Percentiles rank a stretch among this genome's conserved stretches.
These are phyloP conservation scores for Pterophyllum scalare DNA, from an alignment of 2,113 vertebrate genomes.

Conservation along the genomic window DNA sequence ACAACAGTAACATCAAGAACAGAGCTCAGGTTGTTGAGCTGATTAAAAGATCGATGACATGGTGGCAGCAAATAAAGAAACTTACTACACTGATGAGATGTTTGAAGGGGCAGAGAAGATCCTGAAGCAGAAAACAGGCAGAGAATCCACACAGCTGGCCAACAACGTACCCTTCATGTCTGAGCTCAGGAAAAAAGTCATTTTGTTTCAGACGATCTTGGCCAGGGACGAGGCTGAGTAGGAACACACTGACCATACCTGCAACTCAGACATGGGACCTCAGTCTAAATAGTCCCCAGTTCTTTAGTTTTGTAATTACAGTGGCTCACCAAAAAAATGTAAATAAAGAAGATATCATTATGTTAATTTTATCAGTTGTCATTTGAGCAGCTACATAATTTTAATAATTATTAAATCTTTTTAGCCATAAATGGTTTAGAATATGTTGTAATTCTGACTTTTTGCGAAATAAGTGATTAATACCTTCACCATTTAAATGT, in stretches of 20 bases:
- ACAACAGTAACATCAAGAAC: conserved; percentile 37
- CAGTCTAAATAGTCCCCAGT: not conserved
- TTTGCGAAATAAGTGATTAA: too few species aligned
- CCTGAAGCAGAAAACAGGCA: not conserved
- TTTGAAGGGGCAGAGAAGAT: not conserved
- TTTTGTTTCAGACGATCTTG: conserved; percentile 21
- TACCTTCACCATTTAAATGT: too few species aligned
- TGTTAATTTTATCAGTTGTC: not conserved
- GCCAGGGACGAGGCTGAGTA: fast-evolving
- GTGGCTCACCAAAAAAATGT: not conserved
- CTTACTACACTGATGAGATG: conserved; percentile 12
- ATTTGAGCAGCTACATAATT: not conserved
- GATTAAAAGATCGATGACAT: conserved; percentile 35
- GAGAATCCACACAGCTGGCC: not conserved
- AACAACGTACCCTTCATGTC: conserved; percentile 15
- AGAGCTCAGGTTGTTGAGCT: not conserved
- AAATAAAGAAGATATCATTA: not conserved
- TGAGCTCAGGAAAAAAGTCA: conserved; percentile 5
- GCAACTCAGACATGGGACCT: not conserved
- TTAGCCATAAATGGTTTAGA: too few species aligned
- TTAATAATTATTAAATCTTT: not conserved
- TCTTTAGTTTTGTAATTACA: not conserved
- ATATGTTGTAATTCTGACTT: too few species aligned
- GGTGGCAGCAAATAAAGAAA: conserved; percentile 40
- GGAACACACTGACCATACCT: not conserved